Conservation (phyloP, 2,113 vertebrate genomes). For the Ahaetulla prasina region DNA sequence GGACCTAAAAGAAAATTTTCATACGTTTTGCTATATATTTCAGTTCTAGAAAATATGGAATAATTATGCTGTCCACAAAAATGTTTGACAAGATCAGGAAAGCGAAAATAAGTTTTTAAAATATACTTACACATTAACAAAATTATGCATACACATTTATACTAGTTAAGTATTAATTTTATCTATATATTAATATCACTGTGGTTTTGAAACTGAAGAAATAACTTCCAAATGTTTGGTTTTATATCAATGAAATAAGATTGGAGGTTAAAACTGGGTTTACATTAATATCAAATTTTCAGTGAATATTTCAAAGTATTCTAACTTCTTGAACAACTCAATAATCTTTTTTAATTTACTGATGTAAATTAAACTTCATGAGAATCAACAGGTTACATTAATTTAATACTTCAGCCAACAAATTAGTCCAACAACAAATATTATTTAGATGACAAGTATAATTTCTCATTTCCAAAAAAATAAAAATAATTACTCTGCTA, state of each 20-base stretch:
- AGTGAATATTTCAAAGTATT: not conserved
- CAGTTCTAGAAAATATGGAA: not conserved
- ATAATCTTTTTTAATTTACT: not conserved
- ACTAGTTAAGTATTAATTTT: not conserved
- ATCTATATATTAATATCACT: not conserved
- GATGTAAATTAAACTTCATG: not conserved
- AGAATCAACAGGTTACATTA: not conserved
- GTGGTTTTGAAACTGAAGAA: not conserved
- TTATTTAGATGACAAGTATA: not conserved
- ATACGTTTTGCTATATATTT: not conserved
- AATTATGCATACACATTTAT: not conserved
- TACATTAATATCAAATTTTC: not conserved
- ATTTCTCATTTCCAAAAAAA: conserved; percentile 45
- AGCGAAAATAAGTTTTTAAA: not conserved
- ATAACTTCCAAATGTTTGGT: not conserved
- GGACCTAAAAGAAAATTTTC: not conserved
- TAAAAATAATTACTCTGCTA: conserved; percentile 3
- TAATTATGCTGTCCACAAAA: not conserved
- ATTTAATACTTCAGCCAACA: not conserved
- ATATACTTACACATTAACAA: not conserved
- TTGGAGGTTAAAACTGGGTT: not conserved
- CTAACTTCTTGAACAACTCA: not conserved
- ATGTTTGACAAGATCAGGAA: not conserved
- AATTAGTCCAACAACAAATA: not conserved
- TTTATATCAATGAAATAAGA: not conserved